A percentile compares a stretch with the other conserved stretches of the same genome.
phyloP scores from a whole-genome alignment of 2,888 invertebrate genomes.

The Lydus trimaculatus region DNA sequence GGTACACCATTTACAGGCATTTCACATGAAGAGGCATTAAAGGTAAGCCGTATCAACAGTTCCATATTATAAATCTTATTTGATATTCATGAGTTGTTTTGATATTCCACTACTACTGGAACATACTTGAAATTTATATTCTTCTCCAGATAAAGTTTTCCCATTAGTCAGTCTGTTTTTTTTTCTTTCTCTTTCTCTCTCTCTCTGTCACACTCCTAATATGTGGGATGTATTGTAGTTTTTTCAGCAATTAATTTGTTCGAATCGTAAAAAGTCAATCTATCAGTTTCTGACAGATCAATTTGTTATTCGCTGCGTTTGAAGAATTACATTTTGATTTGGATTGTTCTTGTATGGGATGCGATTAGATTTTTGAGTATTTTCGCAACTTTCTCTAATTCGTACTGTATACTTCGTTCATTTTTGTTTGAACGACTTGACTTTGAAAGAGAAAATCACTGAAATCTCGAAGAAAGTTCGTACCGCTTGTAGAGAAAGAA shows the following conservation, averaged over 20 bases:
- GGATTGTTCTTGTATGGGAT: neutral
- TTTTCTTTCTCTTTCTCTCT: neutral
- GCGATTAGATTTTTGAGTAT: neutral
- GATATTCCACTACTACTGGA: neutral
- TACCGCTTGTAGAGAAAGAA: too few species aligned
- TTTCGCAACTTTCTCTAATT: neutral
- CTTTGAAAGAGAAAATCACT: too few species aligned
- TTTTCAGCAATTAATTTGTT: neutral
- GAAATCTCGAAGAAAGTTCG: too few species aligned
- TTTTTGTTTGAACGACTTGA: too few species aligned
- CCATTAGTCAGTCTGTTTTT: neutral
- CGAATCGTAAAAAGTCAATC: neutral
- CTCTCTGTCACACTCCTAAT: too few species aligned
- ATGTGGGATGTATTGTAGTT: neutral
- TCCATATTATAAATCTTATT: neutral
- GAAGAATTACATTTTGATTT: neutral
- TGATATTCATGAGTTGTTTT: neutral
- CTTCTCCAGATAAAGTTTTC: neutral
- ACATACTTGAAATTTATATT: neutral
- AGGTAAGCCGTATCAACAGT: conserved; percentile 66
- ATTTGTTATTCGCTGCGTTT: neutral
- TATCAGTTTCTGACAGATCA: neutral
- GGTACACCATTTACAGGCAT: conserved; percentile 93
- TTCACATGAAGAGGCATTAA: conserved; percentile 91
- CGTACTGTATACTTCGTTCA: too few species aligned